phyloP scores from a whole-genome alignment of 1,140 invertebrate species.

The Mactra quadrangularis region DNA sequence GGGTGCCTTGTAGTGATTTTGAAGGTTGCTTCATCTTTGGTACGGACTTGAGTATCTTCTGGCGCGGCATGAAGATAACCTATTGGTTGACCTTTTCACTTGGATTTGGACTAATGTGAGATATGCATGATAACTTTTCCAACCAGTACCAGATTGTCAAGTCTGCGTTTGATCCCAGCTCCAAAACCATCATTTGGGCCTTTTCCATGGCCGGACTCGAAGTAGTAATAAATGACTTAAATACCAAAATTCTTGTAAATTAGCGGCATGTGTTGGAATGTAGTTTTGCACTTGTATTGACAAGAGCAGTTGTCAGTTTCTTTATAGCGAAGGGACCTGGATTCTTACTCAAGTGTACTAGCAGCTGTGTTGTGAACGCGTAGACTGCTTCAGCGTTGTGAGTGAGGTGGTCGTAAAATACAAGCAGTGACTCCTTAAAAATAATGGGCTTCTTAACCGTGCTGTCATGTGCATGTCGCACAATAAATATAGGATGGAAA shows the following conservation, averaged over 20 bases:
- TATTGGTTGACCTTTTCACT: slow-evolving; percentile 1
- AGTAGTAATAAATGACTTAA: slow-evolving; percentile 4
- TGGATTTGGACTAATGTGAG: slow-evolving; percentile 2
- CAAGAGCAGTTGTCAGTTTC: too few relatives aligned
- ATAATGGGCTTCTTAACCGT: slow-evolving; percentile 4
- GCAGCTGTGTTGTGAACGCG: slow-evolving; percentile 18
- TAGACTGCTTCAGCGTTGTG: slow-evolving; percentile 29
- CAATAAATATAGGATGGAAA: slow-evolving; percentile 23
- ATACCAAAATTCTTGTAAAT: neutral
- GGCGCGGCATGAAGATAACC: neutral
- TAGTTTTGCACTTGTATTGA: slow-evolving; percentile 34
- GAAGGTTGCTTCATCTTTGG: neutral
- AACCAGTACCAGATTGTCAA: slow-evolving; percentile 11
- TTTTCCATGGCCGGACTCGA: slow-evolving; percentile 36
- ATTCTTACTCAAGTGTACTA: slow-evolving; percentile 16
- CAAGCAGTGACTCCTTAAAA: slow-evolving; percentile 26
- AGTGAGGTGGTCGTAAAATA: slow-evolving; percentile 16
- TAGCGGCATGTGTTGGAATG: neutral
- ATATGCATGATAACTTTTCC: slow-evolving; percentile 45
- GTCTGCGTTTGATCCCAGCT: slow-evolving; percentile 16
- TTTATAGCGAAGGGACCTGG: slow-evolving; percentile 7
- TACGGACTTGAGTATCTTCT: neutral
- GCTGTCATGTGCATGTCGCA: slow-evolving; percentile 1
- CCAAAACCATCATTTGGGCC: slow-evolving; percentile 28
- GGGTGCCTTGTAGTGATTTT: slow-evolving; percentile 16